Evolutionary conservation across 2,888 invertebrate species (phyloP), one percentile per base, ranked within the genome.

Genomic region (Molanna angustata): DNA sequence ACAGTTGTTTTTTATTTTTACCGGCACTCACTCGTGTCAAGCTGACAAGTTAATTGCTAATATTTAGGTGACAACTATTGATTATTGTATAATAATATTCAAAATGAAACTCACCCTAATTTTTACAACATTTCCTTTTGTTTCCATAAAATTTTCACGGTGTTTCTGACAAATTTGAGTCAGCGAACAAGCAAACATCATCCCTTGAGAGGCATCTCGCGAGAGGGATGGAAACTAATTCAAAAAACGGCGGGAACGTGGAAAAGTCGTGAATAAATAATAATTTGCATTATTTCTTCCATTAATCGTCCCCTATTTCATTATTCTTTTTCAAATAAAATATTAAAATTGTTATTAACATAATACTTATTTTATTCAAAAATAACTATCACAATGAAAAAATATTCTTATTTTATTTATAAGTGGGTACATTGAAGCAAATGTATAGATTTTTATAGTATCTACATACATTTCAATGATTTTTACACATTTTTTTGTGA

Each of bases 1-100:
- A 52, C 64, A 64, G 69, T 74, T 68, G 67, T 62, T 72, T 67
- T 76, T 69, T 76, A 76, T 76, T 76, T 76, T 76, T 74, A 71
- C 71, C 73, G 73, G 70, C 69, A 16, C n/a, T 42, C 27, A 7
- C 13, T 31, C 18, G 37, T 18, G 41, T 4, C 32, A 45, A 44
- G 18, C 7, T 22, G n/a, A n/a, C 18, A 22, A 11, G 21, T 16
- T 44, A 32, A 53, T 11, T 20, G 19, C 18, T 31, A 11, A 35
- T 33, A 20, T 37, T 44, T 33, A 40, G 14, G 18, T 42, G 31
- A 43, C 27, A 40, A 20, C 14, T 44, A 27, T 49, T 45, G 33
- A 27, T 44, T 27, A n/a, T 22, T 37, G 17, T 11, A 31, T 19
- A 20, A 46, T 17, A 37, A 40, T 42, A 43, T 37, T 18, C 18